Base-by-base conservation (phyloP, 2,888 invertebrate genomes). In the Agonum fuliginosum region DNA sequence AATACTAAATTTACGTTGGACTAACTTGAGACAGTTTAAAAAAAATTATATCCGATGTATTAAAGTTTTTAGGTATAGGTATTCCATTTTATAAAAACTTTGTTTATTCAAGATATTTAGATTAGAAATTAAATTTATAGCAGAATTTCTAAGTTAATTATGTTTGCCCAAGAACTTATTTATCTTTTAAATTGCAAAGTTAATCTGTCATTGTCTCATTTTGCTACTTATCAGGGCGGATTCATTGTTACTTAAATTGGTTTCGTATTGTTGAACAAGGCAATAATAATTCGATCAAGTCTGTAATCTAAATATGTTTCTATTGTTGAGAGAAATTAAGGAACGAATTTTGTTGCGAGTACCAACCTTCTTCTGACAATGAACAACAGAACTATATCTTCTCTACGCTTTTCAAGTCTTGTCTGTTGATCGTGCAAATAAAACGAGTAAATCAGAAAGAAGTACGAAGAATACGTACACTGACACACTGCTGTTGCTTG, bases 371-470 rank as follows among this genome's bases (percentile, higher is more conserved):
- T 3, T 14, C 20, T 10, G 34, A 12, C 17, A 12, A 37, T 19
- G 41, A 20, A 58, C 58, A 62, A 62, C 30, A 30, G 37, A 62
- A 12, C 14, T 62, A 30, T 22, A 62, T 62, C 62, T 62, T 62
- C 19, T 19, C 62, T 14, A 19, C 30, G 19, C n/a, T 4, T 58
- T 10, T 58, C 58, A 27, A 19, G 14, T 8, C n/a, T 4, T 58
- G 20, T 58, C 58, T 12, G 12, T 27, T 10, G 22, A 10, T n/a
- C 10, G 14, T 14, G 37, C 62, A 34, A 62, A 62, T 62, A 30
- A 62, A 30, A 62, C 34, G 37, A 41, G 37, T 34, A 65, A 37
- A 34, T 65, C 65, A 41, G 65, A 37, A 65, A 12, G 65, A 41
- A 65, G 37, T 20, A 41, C 41, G 14, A n/a, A 14, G 41, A 41